Evolutionary conservation across 2,113 vertebrate genomes (phyloP).

Genomic region (Antennarius striatus): DNA sequence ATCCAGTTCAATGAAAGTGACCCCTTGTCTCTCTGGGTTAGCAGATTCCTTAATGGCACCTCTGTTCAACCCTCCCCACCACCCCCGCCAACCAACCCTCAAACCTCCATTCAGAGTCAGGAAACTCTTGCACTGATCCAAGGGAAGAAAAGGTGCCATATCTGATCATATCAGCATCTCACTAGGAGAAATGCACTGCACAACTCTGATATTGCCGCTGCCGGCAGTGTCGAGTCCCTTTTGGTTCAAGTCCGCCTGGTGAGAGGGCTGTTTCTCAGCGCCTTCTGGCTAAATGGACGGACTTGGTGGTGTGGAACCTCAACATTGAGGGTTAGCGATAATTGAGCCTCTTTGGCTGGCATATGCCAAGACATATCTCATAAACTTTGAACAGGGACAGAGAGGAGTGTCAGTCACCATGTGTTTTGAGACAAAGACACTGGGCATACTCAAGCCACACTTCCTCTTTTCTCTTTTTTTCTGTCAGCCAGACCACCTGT

Average conservation of each 20-base stretch:
- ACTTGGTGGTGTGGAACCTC: slow-evolving; percentile 51
- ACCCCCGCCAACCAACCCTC: slow-evolving; percentile 53
- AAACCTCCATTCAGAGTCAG: slow-evolving; percentile 75
- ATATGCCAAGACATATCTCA: slow-evolving; percentile 62
- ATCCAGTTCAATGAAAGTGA: slow-evolving; percentile 64
- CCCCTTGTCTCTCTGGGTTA: slow-evolving; percentile 65
- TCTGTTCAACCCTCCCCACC: slow-evolving; percentile 72
- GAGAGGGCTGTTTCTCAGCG: slow-evolving; percentile 44
- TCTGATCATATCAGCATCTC: slow-evolving; percentile 75
- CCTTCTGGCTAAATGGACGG: slow-evolving; percentile 36
- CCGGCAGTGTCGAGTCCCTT: slow-evolving; percentile 57
- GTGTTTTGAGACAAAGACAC: slow-evolving; percentile 48
- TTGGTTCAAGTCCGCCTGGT: slow-evolving; percentile 41
- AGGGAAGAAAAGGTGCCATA: slow-evolving; percentile 74
- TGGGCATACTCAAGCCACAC: slow-evolving; percentile 52
- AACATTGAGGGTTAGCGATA: slow-evolving; percentile 43
- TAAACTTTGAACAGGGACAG: slow-evolving; percentile 53
- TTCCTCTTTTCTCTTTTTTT: slow-evolving; percentile 67
- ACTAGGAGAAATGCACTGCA: slow-evolving; percentile 57
- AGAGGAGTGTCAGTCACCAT: slow-evolving; percentile 20
- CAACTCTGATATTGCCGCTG: slow-evolving; percentile 46
- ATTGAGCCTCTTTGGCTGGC: slow-evolving; percentile 49
- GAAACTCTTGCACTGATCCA: slow-evolving; percentile 64
- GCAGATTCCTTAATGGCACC: slow-evolving; percentile 72
- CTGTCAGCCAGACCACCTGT: slow-evolving; percentile 75